Evolutionary conservation across 2,113 vertebrate genomes (phyloP), one percentile per base, ranked within the genome.

Genomic region (Octodon degus): DNA sequence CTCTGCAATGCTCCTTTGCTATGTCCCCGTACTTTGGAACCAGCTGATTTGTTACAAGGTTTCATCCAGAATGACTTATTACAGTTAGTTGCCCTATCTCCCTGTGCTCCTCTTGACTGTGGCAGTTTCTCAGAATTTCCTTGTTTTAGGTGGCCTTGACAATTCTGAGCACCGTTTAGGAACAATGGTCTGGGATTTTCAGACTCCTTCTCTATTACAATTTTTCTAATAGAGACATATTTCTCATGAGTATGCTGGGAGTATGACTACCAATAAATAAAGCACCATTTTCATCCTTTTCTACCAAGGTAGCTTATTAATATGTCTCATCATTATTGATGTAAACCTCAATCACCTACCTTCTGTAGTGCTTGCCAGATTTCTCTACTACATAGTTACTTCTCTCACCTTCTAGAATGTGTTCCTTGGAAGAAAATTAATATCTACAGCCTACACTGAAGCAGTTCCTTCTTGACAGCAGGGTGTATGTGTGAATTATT

Each of bases 71-170:
- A 67, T 40, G 34, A 22, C 12, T 40, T 30, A 53, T 37, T 40
- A 50, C 30, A 76, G 63, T 94, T 67, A 93, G 72, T 58, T 37
- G 85, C 43, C 86, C 30, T 24, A 9, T 53, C 2, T 55, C 11
- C 9, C 68, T 62, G 27, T 2, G 24, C 20, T 84, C 40, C 82
- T 87, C 68, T 65, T 85, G 85, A 2, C 40, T 80, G 12, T 74
- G 27, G 55, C 17, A 50, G 13, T 82, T 94, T 89, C 14, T 91
- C 37, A 30, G 47, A 43, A 8, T n/a, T 85, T 34, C 40, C 30
- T 96, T 53, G 14, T 68, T 93, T 93, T 86, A 81, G 32, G 88
- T 34, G n/a, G 60, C 47, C 24, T 86, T 70, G 53, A 60, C 27
- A 58, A 10, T 91, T 81, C 89, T 81, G 60, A 85, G 30, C 5